Evolutionary conservation across 2,113 vertebrate genomes (phyloP).

Genomic region (Aplodontia rufa): DNA sequence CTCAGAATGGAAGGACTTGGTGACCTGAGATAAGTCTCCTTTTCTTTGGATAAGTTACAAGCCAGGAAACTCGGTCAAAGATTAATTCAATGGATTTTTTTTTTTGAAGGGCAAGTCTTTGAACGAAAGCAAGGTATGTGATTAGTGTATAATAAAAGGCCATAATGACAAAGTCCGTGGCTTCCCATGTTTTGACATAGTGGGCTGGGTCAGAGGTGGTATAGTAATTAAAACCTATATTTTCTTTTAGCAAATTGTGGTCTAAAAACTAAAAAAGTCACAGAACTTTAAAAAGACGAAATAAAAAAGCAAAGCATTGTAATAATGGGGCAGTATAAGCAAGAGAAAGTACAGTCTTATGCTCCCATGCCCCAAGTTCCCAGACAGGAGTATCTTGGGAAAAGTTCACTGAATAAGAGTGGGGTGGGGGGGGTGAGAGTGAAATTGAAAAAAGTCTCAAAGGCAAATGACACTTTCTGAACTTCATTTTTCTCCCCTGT

Average conservation of each 20-base stretch:
- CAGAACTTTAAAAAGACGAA: neutral
- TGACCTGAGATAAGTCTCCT: conserved; percentile 3
- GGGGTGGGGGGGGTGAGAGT: no score
- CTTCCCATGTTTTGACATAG: neutral
- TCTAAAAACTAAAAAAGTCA: conserved; percentile 28
- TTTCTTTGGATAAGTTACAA: conserved; percentile 17
- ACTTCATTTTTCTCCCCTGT: neutral
- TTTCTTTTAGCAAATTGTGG: conserved; percentile 8
- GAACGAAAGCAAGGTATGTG: conserved; percentile 55
- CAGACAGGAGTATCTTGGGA: neutral
- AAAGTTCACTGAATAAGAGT: neutral
- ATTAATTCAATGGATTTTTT: conserved; percentile 56
- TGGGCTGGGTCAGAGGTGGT: neutral
- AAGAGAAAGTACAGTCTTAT: neutral
- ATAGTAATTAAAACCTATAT: neutral
- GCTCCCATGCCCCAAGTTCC: neutral
- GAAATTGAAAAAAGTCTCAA: neutral
- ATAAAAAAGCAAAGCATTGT: neutral
- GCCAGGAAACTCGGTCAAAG: conserved; percentile 60
- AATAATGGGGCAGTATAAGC: neutral
- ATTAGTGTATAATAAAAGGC: conserved; percentile 69
- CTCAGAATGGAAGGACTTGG: neutral
- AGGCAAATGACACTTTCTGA: neutral
- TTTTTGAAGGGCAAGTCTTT: conserved; percentile 47
- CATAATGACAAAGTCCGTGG: conserved; percentile 67